Base-by-base conservation (phyloP, 2,888 invertebrate genomes). In the Hydrotaea diabolus region DNA sequence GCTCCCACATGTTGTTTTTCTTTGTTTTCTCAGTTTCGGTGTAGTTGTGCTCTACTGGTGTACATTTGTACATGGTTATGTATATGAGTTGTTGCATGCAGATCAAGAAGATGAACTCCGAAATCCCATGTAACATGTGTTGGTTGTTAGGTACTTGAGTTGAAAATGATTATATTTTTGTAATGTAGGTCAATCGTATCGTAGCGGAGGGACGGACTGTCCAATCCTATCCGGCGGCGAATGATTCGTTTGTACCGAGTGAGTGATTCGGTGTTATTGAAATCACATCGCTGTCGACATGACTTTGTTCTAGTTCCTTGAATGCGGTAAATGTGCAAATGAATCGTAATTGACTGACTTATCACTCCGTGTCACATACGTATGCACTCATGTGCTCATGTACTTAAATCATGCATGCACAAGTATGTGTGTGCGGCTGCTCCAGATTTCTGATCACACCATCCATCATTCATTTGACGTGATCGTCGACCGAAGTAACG, bases 131-230 rank as follows among this genome's bases (percentile, higher is more conserved):
- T 76, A 66, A 36, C 55, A 36, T 75, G 2, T 31, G 31, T 31
- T 71, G 75, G 8, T 64, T 69, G 57, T 21, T 23, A 80, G 83
- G 80, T 83, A 80, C 83, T 83, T 69, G 82, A 79, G 80, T 83
- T 77, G 17, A 57, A 64, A 79, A 57, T 31, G 36, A 26, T 59
- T 26, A 26, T 49, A 0, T n/a, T n/a, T n/a, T n/a, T n/a, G n/a
- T 49, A 49, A n/a, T 49, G 15, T 2, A n/a, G 49, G 8, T 15
- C 39, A 11, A 39, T 39, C 39, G 13, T 9, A 39, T 39, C 39
- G 39, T 8, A 8, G 39, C 4, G 39, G 39, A 39, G 8, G 39
- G 39, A 39, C 39, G 39, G 39, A 39, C 4, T 13, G 1, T 39
- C 13, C 39, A 13, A 39, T 39, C 39, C 39, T 8, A 39, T 39